Evolutionary conservation across 2,888 invertebrate species (phyloP).

Genomic region (Strigamia crassipes): DNA sequence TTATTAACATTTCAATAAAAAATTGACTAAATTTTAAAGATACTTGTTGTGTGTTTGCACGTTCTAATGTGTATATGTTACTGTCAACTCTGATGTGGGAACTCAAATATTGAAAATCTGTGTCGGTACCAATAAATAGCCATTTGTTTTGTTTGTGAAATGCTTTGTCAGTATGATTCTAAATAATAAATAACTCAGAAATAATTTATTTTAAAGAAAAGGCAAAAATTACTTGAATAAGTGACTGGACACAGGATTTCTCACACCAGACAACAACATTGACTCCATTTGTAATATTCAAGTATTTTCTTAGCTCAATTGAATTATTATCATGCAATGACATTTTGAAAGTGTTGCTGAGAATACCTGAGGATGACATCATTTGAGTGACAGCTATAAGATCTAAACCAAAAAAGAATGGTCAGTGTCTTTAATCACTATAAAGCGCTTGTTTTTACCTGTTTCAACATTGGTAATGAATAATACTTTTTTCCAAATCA

Average conservation of each 20-base stretch:
- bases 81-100: not conserved
- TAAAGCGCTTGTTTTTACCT: no score
- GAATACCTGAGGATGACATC: not conserved
- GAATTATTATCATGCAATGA: not conserved
- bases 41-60: not conserved
- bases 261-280: not conserved
- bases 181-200: not conserved
- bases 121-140: not conserved
- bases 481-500: no score
- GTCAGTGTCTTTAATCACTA: no score
- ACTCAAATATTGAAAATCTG: not conserved
- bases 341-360: not conserved
- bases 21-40: not conserved
- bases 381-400: not conserved
- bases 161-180: not conserved
- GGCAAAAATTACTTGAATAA: no score
- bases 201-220: no score
- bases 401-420: not conserved
- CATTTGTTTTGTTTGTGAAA: not conserved
- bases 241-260: not conserved
- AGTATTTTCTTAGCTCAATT: not conserved
- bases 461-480: no score
- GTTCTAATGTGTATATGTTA: not conserved
- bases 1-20: no score
- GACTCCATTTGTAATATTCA: not conserved